A percentile compares a stretch with the other conserved stretches of the same genome.
phyloP scores from a whole-genome alignment of 2,888 invertebrate species.

The Xestia c-nigrum region DNA sequence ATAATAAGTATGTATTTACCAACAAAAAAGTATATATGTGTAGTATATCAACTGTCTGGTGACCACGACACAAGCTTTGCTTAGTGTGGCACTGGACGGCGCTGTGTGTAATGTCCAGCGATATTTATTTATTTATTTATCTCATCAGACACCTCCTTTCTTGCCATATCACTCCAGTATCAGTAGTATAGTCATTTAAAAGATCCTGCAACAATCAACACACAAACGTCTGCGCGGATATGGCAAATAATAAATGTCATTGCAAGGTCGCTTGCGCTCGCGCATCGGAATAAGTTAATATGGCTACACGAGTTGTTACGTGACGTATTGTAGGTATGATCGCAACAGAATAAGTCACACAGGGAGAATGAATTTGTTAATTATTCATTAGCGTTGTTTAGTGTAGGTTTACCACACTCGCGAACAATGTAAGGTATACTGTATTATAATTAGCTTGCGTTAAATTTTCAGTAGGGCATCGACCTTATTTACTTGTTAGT shows the following conservation, averaged over 20 bases:
- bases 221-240: neutral
- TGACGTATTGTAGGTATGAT: neutral
- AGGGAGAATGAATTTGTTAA: neutral
- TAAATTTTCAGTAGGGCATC: neutral
- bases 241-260: conserved; percentile 41
- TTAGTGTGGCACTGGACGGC: no score
- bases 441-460: neutral
- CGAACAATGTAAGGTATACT: no score
- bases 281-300: conserved; percentile 33
- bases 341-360: neutral
- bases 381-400: neutral
- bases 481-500: neutral
- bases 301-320: conserved; percentile 4
- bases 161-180: no score
- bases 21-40: no score
- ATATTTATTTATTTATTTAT: no score
- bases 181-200: no score
- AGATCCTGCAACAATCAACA: conserved; percentile 1
- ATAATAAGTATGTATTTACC: no score
- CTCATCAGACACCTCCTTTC: no score
- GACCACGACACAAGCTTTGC: no score
- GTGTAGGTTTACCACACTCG: no score
- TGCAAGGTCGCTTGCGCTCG: conserved; percentile 36
- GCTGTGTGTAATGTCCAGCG: no score
- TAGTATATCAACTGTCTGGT: no score